Percentiles rank a stretch among this genome's conserved stretches.
phyloP scores from a whole-genome alignment of 2,113 vertebrate genomes.

The Microcebus griseorufus region DNA sequence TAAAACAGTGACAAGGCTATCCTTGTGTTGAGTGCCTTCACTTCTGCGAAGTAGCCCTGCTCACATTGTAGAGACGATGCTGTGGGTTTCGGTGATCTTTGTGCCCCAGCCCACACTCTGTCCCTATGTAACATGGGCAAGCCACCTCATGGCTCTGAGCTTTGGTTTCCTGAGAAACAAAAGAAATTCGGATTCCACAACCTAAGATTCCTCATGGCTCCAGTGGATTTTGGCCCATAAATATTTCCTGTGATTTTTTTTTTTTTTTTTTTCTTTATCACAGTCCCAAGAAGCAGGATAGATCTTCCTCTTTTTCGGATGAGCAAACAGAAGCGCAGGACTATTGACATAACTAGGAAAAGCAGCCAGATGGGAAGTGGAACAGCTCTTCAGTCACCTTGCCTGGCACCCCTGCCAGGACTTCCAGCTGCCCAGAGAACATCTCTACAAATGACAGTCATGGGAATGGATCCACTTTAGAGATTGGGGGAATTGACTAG shows the following conservation, averaged over 20 bases:
- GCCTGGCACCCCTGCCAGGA: not conserved
- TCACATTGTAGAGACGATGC: rapidly evolving
- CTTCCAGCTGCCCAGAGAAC: rapidly evolving
- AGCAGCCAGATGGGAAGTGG: too few relatives aligned
- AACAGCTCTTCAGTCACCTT: rapidly evolving
- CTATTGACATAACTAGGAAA: not conserved
- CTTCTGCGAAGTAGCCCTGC: rapidly evolving
- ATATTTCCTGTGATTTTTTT: not conserved
- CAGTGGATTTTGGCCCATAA: not conserved
- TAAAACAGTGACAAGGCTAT: rapidly evolving
- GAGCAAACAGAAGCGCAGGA: not conserved
- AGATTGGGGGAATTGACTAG: not conserved
- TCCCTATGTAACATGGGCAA: rapidly evolving
- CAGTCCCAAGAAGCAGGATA: rapidly evolving
- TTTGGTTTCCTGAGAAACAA: not conserved
- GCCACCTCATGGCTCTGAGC: not conserved
- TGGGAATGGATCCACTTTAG: not conserved
- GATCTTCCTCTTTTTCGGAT: not conserved
- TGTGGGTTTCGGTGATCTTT: rapidly evolving
- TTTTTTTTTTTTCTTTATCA: not conserved
- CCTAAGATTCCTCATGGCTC: not conserved
- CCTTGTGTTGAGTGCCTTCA: not conserved
- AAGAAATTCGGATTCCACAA: not conserved
- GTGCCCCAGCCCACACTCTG: rapidly evolving
- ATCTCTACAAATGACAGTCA: not conserved